Conservation (phyloP, 1,140 invertebrate species). For the Bombus breviceps region DNA sequence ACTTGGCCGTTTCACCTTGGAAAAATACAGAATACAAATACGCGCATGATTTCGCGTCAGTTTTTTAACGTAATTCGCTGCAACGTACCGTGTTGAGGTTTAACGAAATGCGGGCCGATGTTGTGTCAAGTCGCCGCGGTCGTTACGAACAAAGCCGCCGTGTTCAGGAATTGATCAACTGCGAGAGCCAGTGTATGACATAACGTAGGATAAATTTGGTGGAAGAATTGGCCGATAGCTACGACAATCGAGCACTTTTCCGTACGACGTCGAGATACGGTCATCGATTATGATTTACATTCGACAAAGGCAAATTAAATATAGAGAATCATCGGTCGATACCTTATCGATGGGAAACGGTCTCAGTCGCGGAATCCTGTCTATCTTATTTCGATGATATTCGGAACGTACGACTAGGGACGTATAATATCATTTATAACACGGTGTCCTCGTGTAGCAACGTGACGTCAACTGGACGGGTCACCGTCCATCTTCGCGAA, state of each 20-base stretch:
- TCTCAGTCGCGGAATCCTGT: neutral
- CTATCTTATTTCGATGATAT: neutral
- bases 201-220: too few species aligned
- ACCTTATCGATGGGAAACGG: neutral
- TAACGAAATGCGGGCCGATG: neutral
- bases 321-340: neutral
- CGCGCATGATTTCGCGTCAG: too few species aligned
- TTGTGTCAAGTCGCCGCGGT: neutral
- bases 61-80: neutral
- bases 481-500: constrained; percentile 38
- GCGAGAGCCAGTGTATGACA: too few species aligned
- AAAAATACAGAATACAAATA: constrained; percentile 16
- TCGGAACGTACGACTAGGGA: neutral
- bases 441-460: constrained; percentile 11
- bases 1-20: neutral
- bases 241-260: neutral
- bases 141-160: neutral
- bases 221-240: neutral
- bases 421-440: neutral
- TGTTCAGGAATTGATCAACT: neutral
- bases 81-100: neutral
- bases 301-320: neutral
- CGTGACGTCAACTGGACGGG: constrained; percentile 45
- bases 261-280: neutral
- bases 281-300: neutral